Evolutionary conservation across 2,888 invertebrate genomes (phyloP), one percentile per base, ranked within the genome.

Genomic region (Leucozona laternaria): DNA sequence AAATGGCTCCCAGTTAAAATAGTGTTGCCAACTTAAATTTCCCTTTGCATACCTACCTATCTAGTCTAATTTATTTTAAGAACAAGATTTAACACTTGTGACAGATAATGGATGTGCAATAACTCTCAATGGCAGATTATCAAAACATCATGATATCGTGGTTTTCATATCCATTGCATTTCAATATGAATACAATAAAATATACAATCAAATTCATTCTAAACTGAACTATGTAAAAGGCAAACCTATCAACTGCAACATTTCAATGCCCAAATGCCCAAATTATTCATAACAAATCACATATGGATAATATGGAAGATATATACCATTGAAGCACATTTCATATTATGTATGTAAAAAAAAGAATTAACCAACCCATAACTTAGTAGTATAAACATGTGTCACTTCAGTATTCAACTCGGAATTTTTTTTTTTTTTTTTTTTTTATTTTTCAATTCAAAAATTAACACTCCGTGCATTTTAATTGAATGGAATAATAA

Each of bases 401-500:
- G 84, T 84, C 84, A 79, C 50, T 79, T 84, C 53, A 57, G 25
- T 60, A 76, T 79, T 83, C 83, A 31, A 70, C 70, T 76, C 83
- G 45, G 55, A 60, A 15, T 25, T 53, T 31, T 8, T 11, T 13
- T 13, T 22, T 20, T 53, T 20, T 15, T 15, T 68, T 43, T 0
- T 37, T 13, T 28, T 48, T 45, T 66, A n/a, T 20, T 22, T 57
- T 15, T 0, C 15, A 68, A 68, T 68, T 48, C 66, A 55, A 79
- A 55, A 76, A 66, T 72, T 66, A 76, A 84, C 84, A 76, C 70
- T 84, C 79, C 79, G 68, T 76, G 84, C 79, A 79, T 79, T 84
- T 76, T 79, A 84, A 84, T 79, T 84, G 72, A 83, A 78, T n/a
- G 28, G 68, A 78, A 83, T 78, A 78, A 82, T 73, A 78, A 83